These are phyloP conservation scores for Hyposoter didymator DNA, from an alignment of 2,888 invertebrate genomes.

Conservation along the genomic window DNA sequence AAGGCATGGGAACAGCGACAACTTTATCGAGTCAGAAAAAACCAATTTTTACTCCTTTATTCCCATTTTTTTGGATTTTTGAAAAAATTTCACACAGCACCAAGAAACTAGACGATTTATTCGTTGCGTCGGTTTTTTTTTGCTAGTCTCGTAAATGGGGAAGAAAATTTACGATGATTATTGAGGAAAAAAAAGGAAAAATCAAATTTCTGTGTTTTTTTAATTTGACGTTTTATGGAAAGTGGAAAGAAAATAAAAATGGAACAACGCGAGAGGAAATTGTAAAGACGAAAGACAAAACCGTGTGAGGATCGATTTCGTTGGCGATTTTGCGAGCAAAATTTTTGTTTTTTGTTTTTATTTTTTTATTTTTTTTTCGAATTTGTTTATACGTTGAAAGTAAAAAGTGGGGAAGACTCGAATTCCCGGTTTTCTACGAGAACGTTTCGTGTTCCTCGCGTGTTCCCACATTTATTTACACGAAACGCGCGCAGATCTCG, in stretches of 20 bases:
- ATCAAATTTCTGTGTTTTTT: not conserved
- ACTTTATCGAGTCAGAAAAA: not conserved
- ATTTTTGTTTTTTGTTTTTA: too few species aligned
- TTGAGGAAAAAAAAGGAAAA: too few species aligned
- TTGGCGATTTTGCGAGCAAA: too few species aligned
- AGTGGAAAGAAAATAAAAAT: not conserved
- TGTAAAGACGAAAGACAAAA: slow-evolving; percentile 16
- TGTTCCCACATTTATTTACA: slow-evolving; percentile 25
- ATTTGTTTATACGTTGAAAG: not conserved
- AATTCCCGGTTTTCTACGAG: slow-evolving; percentile 60
- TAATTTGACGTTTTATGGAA: not conserved
- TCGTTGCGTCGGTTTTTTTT: too few species aligned
- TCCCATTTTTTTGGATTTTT: not conserved
- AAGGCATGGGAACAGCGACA: not conserved
- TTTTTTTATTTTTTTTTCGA: not conserved
- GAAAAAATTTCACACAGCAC: not conserved
- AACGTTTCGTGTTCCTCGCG: slow-evolving; percentile 31
- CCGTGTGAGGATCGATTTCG: slow-evolving; percentile 16
- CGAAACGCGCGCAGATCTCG: slow-evolving; percentile 33
- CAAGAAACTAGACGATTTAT: not conserved
- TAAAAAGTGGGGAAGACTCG: slow-evolving; percentile 52
- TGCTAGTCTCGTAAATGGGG: too few species aligned
- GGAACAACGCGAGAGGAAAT: not conserved
- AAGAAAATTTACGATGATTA: slow-evolving; percentile 5
- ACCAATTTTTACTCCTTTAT: not conserved